These are phyloP conservation scores for Galago senegalensis DNA, from an alignment of 2,797 vertebrate genomes.

Conservation along the genomic window DNA sequence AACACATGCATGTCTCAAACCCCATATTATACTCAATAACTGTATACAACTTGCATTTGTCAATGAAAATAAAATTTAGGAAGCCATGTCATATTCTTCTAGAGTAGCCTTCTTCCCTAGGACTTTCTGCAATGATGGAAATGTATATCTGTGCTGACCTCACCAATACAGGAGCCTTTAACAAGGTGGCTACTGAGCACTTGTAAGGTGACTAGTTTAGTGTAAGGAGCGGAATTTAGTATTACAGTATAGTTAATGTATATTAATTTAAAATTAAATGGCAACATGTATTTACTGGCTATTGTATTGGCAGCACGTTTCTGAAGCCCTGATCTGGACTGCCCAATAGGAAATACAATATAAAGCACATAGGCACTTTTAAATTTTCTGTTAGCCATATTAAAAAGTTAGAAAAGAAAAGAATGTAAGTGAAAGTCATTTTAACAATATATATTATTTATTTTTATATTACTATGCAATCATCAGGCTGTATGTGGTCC, in stretches of 20 bases:
- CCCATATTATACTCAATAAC: too few relatives aligned
- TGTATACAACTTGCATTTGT: neutral
- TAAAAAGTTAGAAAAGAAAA: neutral
- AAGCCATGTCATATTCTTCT: neutral
- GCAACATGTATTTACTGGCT: neutral
- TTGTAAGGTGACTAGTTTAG: neutral
- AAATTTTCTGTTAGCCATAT: neutral
- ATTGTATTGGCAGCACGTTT: neutral
- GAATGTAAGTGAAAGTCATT: neutral
- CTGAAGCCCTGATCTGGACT: neutral
- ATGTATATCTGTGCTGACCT: neutral
- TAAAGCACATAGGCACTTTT: neutral
- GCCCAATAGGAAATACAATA: neutral
- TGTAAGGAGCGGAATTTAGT: neutral
- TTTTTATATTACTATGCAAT: neutral
- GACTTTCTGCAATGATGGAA: neutral
- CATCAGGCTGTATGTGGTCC: neutral
- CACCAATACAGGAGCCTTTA: neutral
- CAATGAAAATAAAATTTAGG: neutral
- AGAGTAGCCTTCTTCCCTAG: fast-evolving
- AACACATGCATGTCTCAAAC: neutral
- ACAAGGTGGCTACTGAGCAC: neutral
- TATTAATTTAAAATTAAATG: neutral
- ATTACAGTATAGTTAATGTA: neutral
- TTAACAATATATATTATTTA: neutral